Conservation (phyloP, 2,797 vertebrate species). For the Spondyliosoma cantharus region DNA sequence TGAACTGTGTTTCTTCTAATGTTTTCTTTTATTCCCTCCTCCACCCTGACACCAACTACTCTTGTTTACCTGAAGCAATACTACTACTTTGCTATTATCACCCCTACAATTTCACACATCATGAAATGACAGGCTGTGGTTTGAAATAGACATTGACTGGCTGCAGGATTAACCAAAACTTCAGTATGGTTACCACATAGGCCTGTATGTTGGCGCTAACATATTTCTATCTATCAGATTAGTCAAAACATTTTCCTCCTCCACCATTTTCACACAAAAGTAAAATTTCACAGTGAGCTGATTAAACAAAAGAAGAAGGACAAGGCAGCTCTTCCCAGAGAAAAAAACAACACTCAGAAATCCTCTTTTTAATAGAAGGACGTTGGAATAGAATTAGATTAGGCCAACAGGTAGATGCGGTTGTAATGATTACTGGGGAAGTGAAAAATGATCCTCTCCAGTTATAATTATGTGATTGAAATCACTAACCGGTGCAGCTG, state of each 20-base stretch:
- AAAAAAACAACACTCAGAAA: background rate
- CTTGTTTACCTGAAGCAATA: no score
- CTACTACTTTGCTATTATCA: no score
- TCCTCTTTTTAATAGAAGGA: background rate
- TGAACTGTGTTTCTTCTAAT: no score
- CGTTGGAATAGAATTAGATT: background rate
- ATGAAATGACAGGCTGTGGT: background rate
- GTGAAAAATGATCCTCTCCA: background rate
- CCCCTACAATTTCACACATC: no score
- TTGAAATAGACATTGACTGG: background rate
- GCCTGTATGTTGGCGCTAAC: background rate
- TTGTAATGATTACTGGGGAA: constrained; percentile 1
- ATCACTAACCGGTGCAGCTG: background rate
- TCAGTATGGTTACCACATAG: background rate
- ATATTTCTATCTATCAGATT: background rate
- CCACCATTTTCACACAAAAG: background rate
- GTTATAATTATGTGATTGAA: background rate
- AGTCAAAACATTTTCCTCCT: background rate
- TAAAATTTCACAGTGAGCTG: background rate
- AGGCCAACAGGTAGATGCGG: background rate
- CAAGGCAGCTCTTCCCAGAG: background rate
- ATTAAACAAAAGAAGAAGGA: background rate
- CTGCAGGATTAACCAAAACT: background rate
- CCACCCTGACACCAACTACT: no score
- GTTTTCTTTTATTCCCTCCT: no score